These are phyloP conservation scores for Pyrgus malvae DNA, from an alignment of 2,888 invertebrate species.

Conservation along the genomic window DNA sequence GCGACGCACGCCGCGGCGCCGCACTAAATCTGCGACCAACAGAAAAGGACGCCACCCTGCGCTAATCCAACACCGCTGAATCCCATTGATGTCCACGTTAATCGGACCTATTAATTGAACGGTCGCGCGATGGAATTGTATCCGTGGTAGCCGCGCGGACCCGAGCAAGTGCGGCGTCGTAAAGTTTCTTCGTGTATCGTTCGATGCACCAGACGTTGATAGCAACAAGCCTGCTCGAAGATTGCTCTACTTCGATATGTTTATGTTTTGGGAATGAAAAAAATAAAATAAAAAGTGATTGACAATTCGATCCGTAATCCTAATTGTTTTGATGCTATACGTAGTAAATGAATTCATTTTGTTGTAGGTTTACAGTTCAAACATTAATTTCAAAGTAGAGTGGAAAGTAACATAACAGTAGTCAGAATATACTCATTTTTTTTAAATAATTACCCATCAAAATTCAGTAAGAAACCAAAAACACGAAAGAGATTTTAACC, in stretches of 20 bases:
- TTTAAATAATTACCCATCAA: too few relatives aligned
- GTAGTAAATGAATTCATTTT: too few relatives aligned
- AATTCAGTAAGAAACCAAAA: too few relatives aligned
- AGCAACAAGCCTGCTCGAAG: conserved; percentile 54
- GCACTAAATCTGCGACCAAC: conserved; percentile 79
- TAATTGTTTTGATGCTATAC: too few relatives aligned
- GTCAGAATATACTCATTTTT: too few relatives aligned
- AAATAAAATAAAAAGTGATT: too few relatives aligned
- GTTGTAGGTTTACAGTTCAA: too few relatives aligned
- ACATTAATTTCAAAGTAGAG: too few relatives aligned
- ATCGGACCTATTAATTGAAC: conserved; percentile 78
- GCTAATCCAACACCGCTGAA: conserved; percentile 73
- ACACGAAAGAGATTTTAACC: too few relatives aligned
- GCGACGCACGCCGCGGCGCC: conserved; percentile 79
- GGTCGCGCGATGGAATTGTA: conserved; percentile 71
- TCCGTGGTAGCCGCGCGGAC: conserved; percentile 67
- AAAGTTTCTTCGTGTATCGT: conserved; percentile 82
- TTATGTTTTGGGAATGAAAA: conserved; percentile 6
- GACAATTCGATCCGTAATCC: too few relatives aligned
- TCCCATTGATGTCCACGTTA: conserved; percentile 75
- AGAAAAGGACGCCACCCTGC: conserved; percentile 76
- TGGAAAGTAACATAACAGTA: too few relatives aligned
- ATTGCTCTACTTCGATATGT: conserved; percentile 60
- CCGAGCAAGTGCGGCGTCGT: conserved; percentile 78
- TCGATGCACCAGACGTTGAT: conserved; percentile 81